Conservation (phyloP, 2,888 invertebrate species). For the Venusia cambrica region DNA sequence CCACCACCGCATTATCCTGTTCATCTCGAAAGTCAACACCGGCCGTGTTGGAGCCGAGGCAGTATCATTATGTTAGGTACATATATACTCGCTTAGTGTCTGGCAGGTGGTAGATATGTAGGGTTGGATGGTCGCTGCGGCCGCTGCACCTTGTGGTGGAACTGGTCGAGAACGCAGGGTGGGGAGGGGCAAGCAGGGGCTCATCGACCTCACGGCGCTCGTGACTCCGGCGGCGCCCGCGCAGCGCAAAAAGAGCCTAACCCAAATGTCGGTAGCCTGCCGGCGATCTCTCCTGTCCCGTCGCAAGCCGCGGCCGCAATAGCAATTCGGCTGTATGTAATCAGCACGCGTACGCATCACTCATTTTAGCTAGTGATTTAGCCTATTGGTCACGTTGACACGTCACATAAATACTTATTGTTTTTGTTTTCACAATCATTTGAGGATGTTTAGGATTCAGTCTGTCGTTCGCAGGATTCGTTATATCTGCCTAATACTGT, state of each 20-base stretch:
- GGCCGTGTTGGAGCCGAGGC: conserved; percentile 35
- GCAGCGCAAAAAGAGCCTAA: conserved; percentile 67
- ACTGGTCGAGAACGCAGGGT: conserved; percentile 60
- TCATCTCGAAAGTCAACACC: conserved; percentile 40
- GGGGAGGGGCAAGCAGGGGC: conserved; percentile 44
- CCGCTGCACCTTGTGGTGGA: conserved; percentile 74
- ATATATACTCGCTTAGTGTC: conserved; percentile 68
- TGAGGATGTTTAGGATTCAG: neutral
- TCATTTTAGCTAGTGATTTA: conserved; percentile 39
- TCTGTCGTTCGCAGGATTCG: too few relatives aligned
- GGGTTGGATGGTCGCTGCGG: conserved; percentile 67
- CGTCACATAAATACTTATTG: conserved; percentile 17
- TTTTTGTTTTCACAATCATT: conserved; percentile 3
- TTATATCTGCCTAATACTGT: too few relatives aligned
- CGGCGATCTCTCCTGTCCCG: conserved; percentile 65
- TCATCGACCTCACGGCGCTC: conserved; percentile 67
- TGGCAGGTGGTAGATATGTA: conserved; percentile 78
- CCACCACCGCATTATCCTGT: conserved; percentile 25
- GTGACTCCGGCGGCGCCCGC: conserved; percentile 58
- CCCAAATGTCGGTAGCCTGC: conserved; percentile 76
- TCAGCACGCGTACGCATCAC: conserved; percentile 54
- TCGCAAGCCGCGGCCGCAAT: conserved; percentile 40
- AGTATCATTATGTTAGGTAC: conserved; percentile 38
- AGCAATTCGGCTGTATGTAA: conserved; percentile 49
- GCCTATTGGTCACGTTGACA: conserved; percentile 31